phyloP scores from a whole-genome alignment of 2,797 vertebrate genomes.

The Cossypha niveicapilla region DNA sequence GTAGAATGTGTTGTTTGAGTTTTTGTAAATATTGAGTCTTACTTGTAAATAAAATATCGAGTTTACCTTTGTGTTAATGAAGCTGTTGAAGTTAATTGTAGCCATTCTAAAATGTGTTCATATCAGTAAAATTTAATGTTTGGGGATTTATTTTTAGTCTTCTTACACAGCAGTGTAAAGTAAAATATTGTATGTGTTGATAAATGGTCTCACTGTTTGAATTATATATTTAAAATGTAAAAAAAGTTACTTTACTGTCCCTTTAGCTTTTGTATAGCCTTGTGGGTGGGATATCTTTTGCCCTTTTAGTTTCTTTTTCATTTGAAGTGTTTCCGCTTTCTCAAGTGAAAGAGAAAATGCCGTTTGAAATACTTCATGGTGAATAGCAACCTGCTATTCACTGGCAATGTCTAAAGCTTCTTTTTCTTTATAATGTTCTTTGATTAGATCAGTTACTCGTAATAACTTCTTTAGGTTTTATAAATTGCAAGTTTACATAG shows the following conservation, averaged over 20 bases:
- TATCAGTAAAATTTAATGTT: neutral
- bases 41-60: neutral
- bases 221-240: neutral
- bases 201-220: neutral
- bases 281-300: neutral
- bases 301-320: neutral
- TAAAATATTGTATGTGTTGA: neutral
- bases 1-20: neutral
- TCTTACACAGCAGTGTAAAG: neutral
- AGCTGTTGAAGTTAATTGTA: neutral
- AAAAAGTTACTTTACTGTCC: neutral
- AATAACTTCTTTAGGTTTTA: neutral
- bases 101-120: neutral
- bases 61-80: neutral
- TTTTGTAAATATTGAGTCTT: neutral
- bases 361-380: neutral
- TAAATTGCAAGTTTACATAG: neutral
- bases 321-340: neutral
- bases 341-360: neutral
- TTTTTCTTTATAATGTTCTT: neutral
- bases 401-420: neutral
- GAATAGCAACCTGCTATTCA: neutral
- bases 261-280: neutral
- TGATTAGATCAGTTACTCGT: neutral
- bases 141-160: neutral